These are phyloP conservation scores for Turritopsis rubra DNA, from an alignment of 30 jellyfish, hydroid and myxozoan species.

Conservation along the genomic window DNA sequence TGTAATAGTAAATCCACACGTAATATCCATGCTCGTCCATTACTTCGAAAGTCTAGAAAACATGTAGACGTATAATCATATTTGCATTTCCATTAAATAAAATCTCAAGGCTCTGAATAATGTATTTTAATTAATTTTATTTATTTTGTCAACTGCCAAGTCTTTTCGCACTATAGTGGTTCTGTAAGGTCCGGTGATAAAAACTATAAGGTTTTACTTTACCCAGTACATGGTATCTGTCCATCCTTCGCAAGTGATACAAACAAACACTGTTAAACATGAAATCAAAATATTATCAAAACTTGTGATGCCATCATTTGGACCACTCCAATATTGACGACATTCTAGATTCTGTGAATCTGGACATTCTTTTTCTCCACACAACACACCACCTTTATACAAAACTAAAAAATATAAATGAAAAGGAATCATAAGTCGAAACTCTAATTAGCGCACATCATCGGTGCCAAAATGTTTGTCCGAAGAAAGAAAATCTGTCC, in stretches of 20 bases:
- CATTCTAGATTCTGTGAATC: slow-evolving; percentile 3
- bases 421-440: too few species aligned
- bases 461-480: too few species aligned
- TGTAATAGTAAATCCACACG: slow-evolving; percentile 66
- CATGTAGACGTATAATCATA: neutral
- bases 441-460: too few species aligned
- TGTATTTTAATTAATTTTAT: too few species aligned
- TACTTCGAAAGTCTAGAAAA: slow-evolving; percentile 48
- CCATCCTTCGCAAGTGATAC: slow-evolving; percentile 81
- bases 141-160: too few species aligned
- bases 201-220: too few species aligned
- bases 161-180: too few species aligned
- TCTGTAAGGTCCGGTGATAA: too few species aligned
- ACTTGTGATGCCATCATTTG: slow-evolving; percentile 56
- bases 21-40: slow-evolving; percentile 46
- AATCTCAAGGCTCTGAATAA: too few species aligned
- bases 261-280: slow-evolving; percentile 51
- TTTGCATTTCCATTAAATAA: too few species aligned
- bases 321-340: slow-evolving; percentile 57
- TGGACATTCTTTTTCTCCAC: neutral
- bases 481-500: too few species aligned
- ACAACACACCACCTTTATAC: neutral
- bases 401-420: neutral
- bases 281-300: slow-evolving; percentile 53
- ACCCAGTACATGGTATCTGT: slow-evolving; percentile 57